Conservation (phyloP, 1,140 invertebrate species). For the Euura saliciscinereae region DNA sequence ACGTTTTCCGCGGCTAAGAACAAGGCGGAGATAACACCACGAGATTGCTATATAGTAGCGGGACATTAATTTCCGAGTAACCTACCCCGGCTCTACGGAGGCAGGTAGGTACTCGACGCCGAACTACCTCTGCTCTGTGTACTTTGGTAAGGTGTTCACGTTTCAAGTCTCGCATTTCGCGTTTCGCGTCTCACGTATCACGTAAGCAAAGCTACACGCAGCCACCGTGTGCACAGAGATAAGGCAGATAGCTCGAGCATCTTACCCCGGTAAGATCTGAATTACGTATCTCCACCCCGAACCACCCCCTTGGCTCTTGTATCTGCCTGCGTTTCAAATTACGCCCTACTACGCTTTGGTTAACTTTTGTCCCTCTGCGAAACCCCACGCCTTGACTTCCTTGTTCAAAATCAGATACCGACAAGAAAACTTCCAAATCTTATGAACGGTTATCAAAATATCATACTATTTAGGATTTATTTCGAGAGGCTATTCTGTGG, state of each 20-base stretch:
- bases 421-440: too few relatives aligned
- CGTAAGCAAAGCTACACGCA: slow-evolving; percentile 48
- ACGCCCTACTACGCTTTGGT: not conserved
- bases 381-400: too few relatives aligned
- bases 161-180: slow-evolving; percentile 14
- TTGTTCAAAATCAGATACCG: too few relatives aligned
- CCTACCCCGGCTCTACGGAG: not conserved
- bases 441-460: too few relatives aligned
- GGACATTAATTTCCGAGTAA: not conserved
- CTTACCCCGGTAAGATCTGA: slow-evolving; percentile 4
- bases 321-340: not conserved
- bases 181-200: slow-evolving; percentile 17
- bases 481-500: too few relatives aligned
- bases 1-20: slow-evolving; percentile 34
- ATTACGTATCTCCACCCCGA: not conserved
- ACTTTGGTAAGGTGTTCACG: slow-evolving; percentile 48
- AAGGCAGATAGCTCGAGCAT: slow-evolving; percentile 23
- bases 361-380: not conserved
- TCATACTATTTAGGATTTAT: too few relatives aligned
- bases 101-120: not conserved
- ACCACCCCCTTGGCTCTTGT: not conserved
- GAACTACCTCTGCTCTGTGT: slow-evolving; percentile 11
- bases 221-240: slow-evolving; percentile 49
- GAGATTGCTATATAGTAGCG: slow-evolving; percentile 12
- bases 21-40: slow-evolving; percentile 24